A percentile compares a stretch with the other conserved stretches of the same genome.
These are phyloP conservation scores for Drosophila ambigua DNA, from an alignment of 1,140 invertebrate species.

Conservation along the genomic window DNA sequence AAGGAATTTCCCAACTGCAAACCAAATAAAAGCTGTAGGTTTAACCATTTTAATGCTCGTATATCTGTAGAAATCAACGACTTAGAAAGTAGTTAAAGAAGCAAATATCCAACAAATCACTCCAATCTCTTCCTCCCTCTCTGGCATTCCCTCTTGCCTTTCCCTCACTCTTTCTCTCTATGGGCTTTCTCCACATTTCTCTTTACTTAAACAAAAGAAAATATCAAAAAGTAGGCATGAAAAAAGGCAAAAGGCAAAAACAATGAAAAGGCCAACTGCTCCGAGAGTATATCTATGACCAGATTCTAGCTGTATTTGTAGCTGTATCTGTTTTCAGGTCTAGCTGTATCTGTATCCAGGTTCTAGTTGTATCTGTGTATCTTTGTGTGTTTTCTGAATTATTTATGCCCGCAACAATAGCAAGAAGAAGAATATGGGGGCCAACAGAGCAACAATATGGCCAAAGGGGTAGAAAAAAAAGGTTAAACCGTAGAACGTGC, in stretches of 20 bases:
- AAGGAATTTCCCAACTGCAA: too few relatives aligned
- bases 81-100: too few relatives aligned
- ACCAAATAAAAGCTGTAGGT: too few relatives aligned
- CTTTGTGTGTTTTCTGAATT: conserved; percentile 53
- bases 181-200: neutral
- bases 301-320: neutral
- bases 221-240: conserved; percentile 25
- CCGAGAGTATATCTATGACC: too few relatives aligned
- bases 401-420: conserved; percentile 60
- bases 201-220: conserved; percentile 25
- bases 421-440: conserved; percentile 37
- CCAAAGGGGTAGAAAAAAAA: conserved; percentile 48
- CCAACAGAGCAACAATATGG: conserved; percentile 58
- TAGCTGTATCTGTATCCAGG: conserved; percentile 16
- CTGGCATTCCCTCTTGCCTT: neutral
- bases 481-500: conserved; percentile 64
- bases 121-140: too few relatives aligned
- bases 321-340: neutral
- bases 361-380: conserved; percentile 13
- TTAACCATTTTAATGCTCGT: too few relatives aligned
- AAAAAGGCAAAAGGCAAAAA: conserved; percentile 23
- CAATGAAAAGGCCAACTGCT: conserved; percentile 13
- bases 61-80: too few relatives aligned
- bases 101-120: neutral
- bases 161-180: neutral